These are phyloP conservation scores for Acanthopleura granulata DNA, from an alignment of 2,888 invertebrate species.

Conservation along the genomic window DNA sequence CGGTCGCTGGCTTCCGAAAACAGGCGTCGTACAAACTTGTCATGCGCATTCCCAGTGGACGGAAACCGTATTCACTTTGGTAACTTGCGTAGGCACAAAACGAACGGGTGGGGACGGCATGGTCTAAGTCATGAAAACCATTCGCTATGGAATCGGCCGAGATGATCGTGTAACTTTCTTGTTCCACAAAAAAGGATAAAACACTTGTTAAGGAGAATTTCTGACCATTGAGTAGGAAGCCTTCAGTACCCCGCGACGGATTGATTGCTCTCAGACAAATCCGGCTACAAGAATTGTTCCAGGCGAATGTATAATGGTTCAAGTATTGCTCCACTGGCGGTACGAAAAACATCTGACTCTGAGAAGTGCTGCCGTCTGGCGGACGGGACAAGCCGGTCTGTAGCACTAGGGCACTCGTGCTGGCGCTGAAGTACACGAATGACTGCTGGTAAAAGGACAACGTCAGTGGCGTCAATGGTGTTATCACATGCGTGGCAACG, in stretches of 20 bases:
- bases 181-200: background rate
- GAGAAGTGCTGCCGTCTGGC: no score
- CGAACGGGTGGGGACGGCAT: background rate
- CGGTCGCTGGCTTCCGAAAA: constrained; percentile 26
- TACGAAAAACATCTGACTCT: constrained; percentile 9
- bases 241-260: background rate
- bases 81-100: constrained; percentile 15
- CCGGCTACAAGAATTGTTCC: background rate
- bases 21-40: constrained; percentile 42
- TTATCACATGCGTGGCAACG: background rate
- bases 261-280: constrained; percentile 1
- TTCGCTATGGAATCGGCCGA: background rate
- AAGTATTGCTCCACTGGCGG: constrained; percentile 19
- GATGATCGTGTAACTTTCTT: background rate
- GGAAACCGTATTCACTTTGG: constrained; percentile 21
- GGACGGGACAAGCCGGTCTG: background rate
- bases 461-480: background rate
- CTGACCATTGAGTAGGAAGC: constrained; percentile 13
- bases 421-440: background rate
- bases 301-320: constrained; percentile 4
- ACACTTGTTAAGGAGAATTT: background rate
- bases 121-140: constrained; percentile 3
- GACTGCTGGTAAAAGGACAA: background rate
- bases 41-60: constrained; percentile 42
- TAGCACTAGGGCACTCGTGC: background rate